Base-by-base conservation (phyloP, 2,113 vertebrate species). In the Seriola dumerili region DNA sequence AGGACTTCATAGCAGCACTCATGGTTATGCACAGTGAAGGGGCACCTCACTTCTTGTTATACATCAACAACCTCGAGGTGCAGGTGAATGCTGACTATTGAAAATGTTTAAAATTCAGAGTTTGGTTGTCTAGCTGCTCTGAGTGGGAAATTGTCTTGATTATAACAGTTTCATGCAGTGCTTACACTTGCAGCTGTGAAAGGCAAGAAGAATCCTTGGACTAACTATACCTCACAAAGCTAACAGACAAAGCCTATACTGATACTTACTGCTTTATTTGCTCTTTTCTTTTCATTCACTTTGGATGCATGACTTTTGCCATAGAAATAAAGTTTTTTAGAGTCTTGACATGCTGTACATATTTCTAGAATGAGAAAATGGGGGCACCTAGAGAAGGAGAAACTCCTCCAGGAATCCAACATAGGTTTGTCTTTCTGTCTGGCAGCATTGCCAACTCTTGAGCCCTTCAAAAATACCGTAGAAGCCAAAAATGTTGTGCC, bases 71-170 rank as follows among this genome's bases (percentile, higher is more conserved):
- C 32, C 9, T 66, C 17, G 7, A 74, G n/a, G 10, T 72, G 72
- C 44, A 50, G 72, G 42, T 46, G 67, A 78, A 17, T 10, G 29
- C 68, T 66, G 42, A 71, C 34, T 36, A 29, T 9, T 62, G 40
- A 58, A 23, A 25, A 57, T 23, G 21, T 76, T 57, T 65, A 7
- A 38, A n/a, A 72, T 68, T 73, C 25, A 38, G 19, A 48, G 46
- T 23, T 17, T 58, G 21, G 13, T 42, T 66, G 32, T 75, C 23
- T 29, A 13, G 34, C 38, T 44, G 13, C 17, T 57, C 6, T 67
- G 14, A 48, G 19, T 52, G 40, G 46, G 16, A 25, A 32, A 57
- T 8, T 16, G 19, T 34, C 38, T 71, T 57, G 13, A 55, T 23
- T 54, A 59, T 42, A 8, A 48, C 4, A 19, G 19, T 46, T 29